phyloP scores from a whole-genome alignment of 1,140 invertebrate genomes.

The Pachypeltis micranthus region DNA sequence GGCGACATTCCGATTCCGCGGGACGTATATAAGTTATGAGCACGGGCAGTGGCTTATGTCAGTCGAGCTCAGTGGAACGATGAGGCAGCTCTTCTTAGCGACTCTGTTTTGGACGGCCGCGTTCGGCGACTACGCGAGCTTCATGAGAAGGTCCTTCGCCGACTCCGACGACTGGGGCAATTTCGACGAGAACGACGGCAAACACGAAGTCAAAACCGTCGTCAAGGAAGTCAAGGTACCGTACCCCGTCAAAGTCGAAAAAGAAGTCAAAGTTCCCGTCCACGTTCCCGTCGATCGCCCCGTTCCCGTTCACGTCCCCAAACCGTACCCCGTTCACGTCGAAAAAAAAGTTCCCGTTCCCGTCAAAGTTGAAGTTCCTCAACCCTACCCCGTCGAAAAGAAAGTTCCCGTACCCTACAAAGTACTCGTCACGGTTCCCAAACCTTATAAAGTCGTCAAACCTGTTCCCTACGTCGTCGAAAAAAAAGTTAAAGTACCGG shows the following conservation, averaged over 20 bases:
- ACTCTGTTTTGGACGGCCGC: neutral
- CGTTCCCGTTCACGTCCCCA: slow-evolving; percentile 25
- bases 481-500: slow-evolving; percentile 7
- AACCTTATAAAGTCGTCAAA: slow-evolving; percentile 13
- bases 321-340: slow-evolving; percentile 25
- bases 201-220: neutral
- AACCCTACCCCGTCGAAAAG: slow-evolving; percentile 44
- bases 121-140: neutral
- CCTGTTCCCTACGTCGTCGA: neutral
- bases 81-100: neutral
- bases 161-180: neutral
- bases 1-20: no score
- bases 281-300: slow-evolving; percentile 26
- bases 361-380: slow-evolving; percentile 54
- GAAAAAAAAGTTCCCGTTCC: slow-evolving; percentile 24
- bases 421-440: slow-evolving; percentile 9
- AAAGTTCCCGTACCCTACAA: slow-evolving; percentile 31
- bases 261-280: slow-evolving; percentile 25
- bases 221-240: slow-evolving; percentile 55
- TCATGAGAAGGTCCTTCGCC: neutral
- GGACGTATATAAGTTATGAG: neutral
- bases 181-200: neutral
- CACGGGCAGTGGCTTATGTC: neutral
- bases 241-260: slow-evolving; percentile 42
- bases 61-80: neutral